phyloP scores from a whole-genome alignment of 2,113 vertebrate genomes.

The Echinops telfairi region DNA sequence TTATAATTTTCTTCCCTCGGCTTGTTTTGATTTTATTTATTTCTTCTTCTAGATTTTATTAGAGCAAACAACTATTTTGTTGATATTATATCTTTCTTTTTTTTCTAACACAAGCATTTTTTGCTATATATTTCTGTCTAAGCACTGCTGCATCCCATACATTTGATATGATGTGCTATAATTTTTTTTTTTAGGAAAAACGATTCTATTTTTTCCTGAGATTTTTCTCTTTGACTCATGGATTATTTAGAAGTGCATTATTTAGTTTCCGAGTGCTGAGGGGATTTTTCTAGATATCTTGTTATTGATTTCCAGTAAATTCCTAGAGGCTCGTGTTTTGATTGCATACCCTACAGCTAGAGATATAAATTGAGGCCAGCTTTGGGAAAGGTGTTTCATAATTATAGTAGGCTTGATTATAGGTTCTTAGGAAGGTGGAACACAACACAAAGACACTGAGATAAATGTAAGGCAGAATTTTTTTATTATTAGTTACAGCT shows the following conservation, averaged over 20 bases:
- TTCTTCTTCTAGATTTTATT: not conserved
- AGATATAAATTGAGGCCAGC: not conserved
- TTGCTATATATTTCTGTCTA: not conserved
- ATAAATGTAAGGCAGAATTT: not conserved
- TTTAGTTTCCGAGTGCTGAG: slow-evolving; percentile 40
- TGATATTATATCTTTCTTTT: not conserved
- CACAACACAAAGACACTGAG: not conserved
- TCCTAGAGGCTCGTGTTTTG: not conserved
- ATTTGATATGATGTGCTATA: not conserved
- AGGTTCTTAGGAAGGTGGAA: not conserved
- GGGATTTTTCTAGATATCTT: not conserved
- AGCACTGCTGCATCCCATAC: not conserved
- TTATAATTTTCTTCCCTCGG: not conserved
- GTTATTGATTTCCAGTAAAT: slow-evolving; percentile 1
- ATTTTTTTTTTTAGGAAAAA: slow-evolving; percentile 40
- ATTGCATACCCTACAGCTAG: not conserved
- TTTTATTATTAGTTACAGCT: not conserved
- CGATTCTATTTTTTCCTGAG: not conserved
- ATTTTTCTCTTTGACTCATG: not conserved
- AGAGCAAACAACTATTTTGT: not conserved
- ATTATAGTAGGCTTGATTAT: not conserved
- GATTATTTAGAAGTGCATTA: not conserved
- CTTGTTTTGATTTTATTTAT: slow-evolving; percentile 46
- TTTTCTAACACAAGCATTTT: not conserved
- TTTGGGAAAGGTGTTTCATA: not conserved